Conservation (phyloP, 2,797 vertebrate species). For the Pseudochromis fuscus region DNA sequence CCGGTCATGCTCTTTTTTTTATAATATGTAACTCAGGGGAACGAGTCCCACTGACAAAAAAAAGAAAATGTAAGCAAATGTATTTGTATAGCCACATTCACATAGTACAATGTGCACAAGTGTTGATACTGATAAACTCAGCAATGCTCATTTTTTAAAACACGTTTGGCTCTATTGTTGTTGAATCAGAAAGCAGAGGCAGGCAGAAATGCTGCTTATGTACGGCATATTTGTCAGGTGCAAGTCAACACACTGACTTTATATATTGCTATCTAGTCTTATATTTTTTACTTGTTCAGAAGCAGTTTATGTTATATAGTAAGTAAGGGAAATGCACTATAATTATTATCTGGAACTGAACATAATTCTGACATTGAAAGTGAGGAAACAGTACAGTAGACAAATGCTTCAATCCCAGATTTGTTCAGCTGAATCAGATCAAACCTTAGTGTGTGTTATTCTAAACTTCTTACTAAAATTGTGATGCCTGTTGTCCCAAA, state of each 20-base stretch:
- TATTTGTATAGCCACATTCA: background rate
- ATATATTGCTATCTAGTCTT: too few relatives aligned
- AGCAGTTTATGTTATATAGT: too few relatives aligned
- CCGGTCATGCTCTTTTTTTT: background rate
- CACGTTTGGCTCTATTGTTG: background rate
- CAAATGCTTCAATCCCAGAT: too few relatives aligned
- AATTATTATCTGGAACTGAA: too few relatives aligned
- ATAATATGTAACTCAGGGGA: background rate
- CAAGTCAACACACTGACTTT: background rate
- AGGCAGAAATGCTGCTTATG: too few relatives aligned
- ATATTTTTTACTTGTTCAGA: background rate
- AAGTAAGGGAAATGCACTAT: too few relatives aligned
- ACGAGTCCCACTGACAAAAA: background rate
- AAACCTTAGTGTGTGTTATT: too few relatives aligned
- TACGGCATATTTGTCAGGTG: background rate
- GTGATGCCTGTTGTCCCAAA: too few relatives aligned
- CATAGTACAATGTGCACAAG: background rate
- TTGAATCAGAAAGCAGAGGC: background rate
- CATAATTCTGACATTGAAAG: too few relatives aligned
- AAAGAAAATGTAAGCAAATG: background rate
- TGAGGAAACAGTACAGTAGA: too few relatives aligned
- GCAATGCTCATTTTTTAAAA: background rate
- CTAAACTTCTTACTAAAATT: too few relatives aligned
- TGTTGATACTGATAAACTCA: slow-evolving; percentile 2
- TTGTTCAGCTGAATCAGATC: too few relatives aligned